Conservation (phyloP, 2,797 vertebrate genomes). For the Melanotaenia maccullochi region DNA sequence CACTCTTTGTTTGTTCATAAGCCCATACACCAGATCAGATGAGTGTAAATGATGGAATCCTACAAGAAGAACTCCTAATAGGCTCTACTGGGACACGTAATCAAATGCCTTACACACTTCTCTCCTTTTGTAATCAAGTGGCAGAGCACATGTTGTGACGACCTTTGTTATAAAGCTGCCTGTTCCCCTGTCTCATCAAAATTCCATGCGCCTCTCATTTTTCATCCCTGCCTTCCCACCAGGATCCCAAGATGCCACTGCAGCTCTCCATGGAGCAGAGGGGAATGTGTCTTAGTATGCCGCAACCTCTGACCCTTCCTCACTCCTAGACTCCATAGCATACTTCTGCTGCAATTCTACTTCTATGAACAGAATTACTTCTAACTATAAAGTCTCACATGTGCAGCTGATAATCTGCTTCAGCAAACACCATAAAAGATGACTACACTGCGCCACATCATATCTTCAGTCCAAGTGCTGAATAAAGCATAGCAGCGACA, state of each 20-base stretch:
- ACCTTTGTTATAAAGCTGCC: conserved; percentile 78
- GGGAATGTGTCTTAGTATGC: conserved; percentile 59
- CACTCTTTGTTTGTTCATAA: conserved; percentile 52
- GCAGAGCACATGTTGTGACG: conserved; percentile 71
- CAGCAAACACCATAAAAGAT: conserved; percentile 18
- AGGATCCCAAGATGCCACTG: conserved; percentile 63
- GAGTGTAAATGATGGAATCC: conserved; percentile 69
- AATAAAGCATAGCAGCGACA: conserved; percentile 38
- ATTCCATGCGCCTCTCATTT: conserved; percentile 79
- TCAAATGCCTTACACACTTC: conserved; percentile 76
- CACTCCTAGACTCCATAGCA: conserved; percentile 42
- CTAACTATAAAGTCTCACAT: conserved; percentile 4
- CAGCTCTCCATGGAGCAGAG: conserved; percentile 68
- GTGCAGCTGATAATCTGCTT: conserved; percentile 24
- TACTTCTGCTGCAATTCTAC: conserved; percentile 17
- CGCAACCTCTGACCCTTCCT: conserved; percentile 64
- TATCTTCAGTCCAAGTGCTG: conserved; percentile 23
- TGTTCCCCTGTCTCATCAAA: conserved; percentile 80
- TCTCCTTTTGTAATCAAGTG: conserved; percentile 81
- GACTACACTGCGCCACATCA: not conserved
- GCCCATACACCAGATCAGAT: conserved; percentile 69
- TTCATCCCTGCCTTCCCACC: conserved; percentile 69
- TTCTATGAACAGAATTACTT: conserved; percentile 12
- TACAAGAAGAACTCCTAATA: conserved; percentile 73
- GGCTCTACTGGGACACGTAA: conserved; percentile 79